phyloP scores from a whole-genome alignment of 2,888 invertebrate genomes.

The Yponomeuta malinellus region DNA sequence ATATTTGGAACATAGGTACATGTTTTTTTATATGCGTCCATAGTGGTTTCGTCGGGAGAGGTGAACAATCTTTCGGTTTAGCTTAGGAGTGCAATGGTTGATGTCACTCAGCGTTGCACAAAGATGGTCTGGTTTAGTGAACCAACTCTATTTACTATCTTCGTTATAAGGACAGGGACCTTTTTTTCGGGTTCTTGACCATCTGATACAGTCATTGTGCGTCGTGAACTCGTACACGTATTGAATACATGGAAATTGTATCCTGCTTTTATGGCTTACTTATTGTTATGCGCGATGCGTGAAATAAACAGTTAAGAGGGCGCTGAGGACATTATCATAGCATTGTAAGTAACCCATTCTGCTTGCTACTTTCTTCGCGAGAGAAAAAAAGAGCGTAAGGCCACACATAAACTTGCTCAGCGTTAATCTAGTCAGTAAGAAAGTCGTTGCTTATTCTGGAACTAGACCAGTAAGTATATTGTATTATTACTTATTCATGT shows the following conservation, averaged over 20 bases:
- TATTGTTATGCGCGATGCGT: constrained; percentile 51
- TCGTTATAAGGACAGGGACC: neutral
- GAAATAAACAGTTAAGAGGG: constrained; percentile 41
- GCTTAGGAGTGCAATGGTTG: constrained; percentile 13
- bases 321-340: constrained; percentile 1
- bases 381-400: neutral
- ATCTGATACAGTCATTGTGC: neutral
- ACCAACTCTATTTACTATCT: neutral
- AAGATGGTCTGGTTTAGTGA: constrained; percentile 9
- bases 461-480: neutral
- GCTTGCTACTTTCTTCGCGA: neutral
- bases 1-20: constrained; percentile 59
- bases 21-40: constrained; percentile 47
- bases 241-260: constrained; percentile 45
- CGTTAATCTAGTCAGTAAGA: neutral
- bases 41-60: constrained; percentile 57
- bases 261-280: constrained; percentile 40
- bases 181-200: neutral
- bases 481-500: too few relatives aligned
- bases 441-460: neutral
- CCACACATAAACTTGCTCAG: neutral
- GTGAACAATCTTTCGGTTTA: constrained; percentile 64
- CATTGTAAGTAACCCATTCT: neutral
- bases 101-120: neutral
- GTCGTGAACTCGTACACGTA: constrained; percentile 35